A percentile compares a stretch with the other conserved stretches of the same genome.
Evolutionary conservation across 2,888 invertebrate genomes (phyloP).

Genomic region (Leucoma salicis): DNA sequence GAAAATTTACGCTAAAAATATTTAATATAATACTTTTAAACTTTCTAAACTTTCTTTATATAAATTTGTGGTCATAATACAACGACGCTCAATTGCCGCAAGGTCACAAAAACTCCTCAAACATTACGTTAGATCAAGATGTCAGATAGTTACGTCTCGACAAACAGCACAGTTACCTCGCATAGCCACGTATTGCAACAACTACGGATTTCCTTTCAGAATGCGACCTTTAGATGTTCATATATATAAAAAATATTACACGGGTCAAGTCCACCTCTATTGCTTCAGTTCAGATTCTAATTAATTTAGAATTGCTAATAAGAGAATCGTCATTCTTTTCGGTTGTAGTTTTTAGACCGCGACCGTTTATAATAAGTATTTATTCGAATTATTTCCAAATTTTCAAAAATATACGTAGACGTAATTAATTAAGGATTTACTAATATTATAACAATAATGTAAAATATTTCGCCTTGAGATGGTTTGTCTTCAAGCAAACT

Average conservation of each 20-base stretch:
- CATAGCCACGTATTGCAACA: slow-evolving; percentile 13
- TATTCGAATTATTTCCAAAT: too few species aligned
- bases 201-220: slow-evolving; percentile 27
- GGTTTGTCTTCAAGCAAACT: neutral
- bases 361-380: slow-evolving; percentile 12
- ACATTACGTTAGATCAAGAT: slow-evolving; percentile 24
- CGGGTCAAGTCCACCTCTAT: slow-evolving; percentile 27
- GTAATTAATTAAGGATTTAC: too few species aligned
- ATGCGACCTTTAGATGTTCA: slow-evolving; percentile 10
- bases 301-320: slow-evolving; percentile 15
- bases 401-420: too few species aligned
- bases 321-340: neutral
- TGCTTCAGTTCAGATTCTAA: slow-evolving; percentile 11
- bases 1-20: neutral
- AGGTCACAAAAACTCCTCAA: slow-evolving; percentile 16
- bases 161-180: slow-evolving; percentile 17
- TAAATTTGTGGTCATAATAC: too few species aligned
- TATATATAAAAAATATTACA: neutral
- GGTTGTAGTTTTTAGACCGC: slow-evolving; percentile 14
- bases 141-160: slow-evolving; percentile 23
- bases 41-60: too few species aligned
- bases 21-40: too few species aligned
- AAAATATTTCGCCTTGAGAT: too few species aligned
- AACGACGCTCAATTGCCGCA: slow-evolving; percentile 18
- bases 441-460: too few species aligned